phyloP scores from a whole-genome alignment of 2,797 vertebrate genomes.

The Acropternis orthonyx region DNA sequence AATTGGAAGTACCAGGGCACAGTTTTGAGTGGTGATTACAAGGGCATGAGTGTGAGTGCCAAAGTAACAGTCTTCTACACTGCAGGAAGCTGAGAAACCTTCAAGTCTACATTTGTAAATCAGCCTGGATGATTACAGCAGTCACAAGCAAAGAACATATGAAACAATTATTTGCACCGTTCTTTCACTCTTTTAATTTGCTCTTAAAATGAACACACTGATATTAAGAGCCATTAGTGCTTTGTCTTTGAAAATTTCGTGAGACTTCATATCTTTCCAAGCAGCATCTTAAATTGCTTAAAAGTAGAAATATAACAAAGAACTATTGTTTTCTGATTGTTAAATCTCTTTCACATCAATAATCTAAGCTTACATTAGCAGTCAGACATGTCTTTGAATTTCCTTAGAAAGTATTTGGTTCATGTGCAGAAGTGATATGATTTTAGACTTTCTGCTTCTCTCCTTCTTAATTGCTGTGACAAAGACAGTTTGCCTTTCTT shows the following conservation, averaged over 20 bases:
- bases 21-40: conserved; percentile 98
- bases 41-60: conserved; percentile 90
- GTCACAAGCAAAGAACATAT: conserved; percentile 88
- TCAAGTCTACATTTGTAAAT: conserved; percentile 99
- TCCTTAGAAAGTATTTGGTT: background rate
- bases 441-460: conserved; percentile 17
- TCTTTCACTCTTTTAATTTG: conserved; percentile 83
- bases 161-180: conserved; percentile 95
- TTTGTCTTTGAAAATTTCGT: conserved; percentile 74
- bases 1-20: conserved; percentile 89
- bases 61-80: conserved; percentile 93
- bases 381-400: conserved; percentile 21
- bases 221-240: conserved; percentile 68
- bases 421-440: background rate
- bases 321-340: conserved; percentile 43
- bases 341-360: conserved; percentile 33
- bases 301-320: conserved; percentile 45
- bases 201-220: conserved; percentile 75
- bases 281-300: conserved; percentile 35
- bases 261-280: conserved; percentile 55
- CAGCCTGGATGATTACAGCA: conserved; percentile 98
- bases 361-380: conserved; percentile 1
- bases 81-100: conserved; percentile 98
- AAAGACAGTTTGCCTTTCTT: background rate
- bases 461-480: background rate